These are phyloP conservation scores for Sparus aurata DNA, from an alignment of 2,797 vertebrate species.

Conservation along the genomic window DNA sequence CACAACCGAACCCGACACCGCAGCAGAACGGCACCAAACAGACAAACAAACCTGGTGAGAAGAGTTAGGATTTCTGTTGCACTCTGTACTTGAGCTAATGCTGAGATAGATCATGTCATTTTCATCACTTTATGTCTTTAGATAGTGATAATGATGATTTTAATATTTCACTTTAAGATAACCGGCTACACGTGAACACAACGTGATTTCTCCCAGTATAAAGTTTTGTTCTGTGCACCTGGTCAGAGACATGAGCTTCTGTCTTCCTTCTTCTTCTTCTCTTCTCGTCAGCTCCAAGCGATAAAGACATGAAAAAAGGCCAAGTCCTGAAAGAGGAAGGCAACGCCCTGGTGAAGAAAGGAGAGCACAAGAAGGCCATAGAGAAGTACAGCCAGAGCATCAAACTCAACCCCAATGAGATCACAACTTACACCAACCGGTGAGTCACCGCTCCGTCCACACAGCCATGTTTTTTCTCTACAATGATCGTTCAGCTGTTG, in stretches of 20 bases:
- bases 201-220: background rate
- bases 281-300: slow-evolving; percentile 74
- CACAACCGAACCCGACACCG: background rate
- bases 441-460: slow-evolving; percentile 47
- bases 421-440: slow-evolving; percentile 94
- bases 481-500: background rate
- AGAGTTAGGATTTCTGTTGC: background rate
- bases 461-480: background rate
- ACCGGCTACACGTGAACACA: too few relatives aligned
- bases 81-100: background rate
- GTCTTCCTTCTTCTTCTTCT: background rate
- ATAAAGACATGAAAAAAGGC: slow-evolving; percentile 84
- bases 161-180: background rate
- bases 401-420: slow-evolving; percentile 86
- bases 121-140: background rate
- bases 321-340: slow-evolving; percentile 92
- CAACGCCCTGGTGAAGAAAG: slow-evolving; percentile 93
- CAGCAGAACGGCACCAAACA: slow-evolving; percentile 72
- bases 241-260: background rate
- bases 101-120: background rate
- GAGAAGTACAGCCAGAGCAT: slow-evolving; percentile 96
- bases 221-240: background rate
- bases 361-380: slow-evolving; percentile 90
- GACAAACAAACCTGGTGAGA: slow-evolving; percentile 63
- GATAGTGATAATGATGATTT: background rate